phyloP scores from a whole-genome alignment of 2,797 vertebrate species.

The Ambastaia sidthimunki region DNA sequence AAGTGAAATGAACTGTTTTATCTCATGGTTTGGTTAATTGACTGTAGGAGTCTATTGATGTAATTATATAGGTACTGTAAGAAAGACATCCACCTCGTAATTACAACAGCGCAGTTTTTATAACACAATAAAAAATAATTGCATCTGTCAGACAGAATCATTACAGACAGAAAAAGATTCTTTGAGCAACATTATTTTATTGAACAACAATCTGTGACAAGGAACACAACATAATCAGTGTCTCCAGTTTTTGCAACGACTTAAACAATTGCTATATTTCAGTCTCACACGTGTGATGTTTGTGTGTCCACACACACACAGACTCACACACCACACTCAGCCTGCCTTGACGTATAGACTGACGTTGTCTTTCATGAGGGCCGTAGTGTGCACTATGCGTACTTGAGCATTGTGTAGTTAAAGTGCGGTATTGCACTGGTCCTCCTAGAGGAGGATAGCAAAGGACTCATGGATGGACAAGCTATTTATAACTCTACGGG shows the following conservation, averaged over 20 bases:
- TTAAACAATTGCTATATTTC: conserved; percentile 56
- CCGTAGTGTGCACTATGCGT: conserved; percentile 24
- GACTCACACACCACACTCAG: conserved; percentile 57
- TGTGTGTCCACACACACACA: conserved; percentile 59
- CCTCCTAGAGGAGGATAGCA: conserved; percentile 76
- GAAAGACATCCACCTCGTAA: not conserved
- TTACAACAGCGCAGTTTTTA: conserved; percentile 2
- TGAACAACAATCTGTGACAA: conserved; percentile 80
- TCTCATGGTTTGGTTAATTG: not conserved
- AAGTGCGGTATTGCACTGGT: conserved; percentile 77
- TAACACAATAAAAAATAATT: conserved; percentile 9
- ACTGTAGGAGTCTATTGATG: not conserved
- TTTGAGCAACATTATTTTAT: conserved; percentile 77
- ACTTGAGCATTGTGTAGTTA: conserved; percentile 55
- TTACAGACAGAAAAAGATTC: conserved; percentile 6
- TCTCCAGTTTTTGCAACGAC: conserved; percentile 63
- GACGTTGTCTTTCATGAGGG: conserved; percentile 50
- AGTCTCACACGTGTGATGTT: conserved; percentile 49
- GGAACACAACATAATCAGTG: conserved; percentile 66
- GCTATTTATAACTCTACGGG: conserved; percentile 23
- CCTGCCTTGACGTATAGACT: conserved; percentile 54
- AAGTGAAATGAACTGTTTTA: not conserved
- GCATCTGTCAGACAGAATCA: conserved; percentile 7
- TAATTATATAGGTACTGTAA: not conserved
- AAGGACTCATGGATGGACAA: conserved; percentile 46